Evolutionary conservation across 2,888 invertebrate genomes (phyloP).

Genomic region (Abscondita cerata): DNA sequence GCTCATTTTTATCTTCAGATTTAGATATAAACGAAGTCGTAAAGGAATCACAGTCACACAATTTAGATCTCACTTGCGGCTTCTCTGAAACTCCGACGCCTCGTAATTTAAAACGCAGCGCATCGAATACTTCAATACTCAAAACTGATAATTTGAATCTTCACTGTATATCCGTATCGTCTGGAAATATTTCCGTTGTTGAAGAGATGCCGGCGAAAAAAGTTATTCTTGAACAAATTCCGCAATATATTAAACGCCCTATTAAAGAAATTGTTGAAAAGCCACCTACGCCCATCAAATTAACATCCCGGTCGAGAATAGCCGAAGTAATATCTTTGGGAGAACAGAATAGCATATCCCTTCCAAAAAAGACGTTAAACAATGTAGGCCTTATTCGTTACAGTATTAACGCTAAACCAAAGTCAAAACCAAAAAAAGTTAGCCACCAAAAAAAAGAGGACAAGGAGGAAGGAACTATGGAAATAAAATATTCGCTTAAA

Average conservation of each 20-base stretch:
- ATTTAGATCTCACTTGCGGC: slow-evolving; percentile 12
- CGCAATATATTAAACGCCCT: slow-evolving; percentile 11
- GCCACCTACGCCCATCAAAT: background rate
- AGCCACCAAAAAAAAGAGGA: slow-evolving; percentile 4
- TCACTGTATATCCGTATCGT: slow-evolving; percentile 17
- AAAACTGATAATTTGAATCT: slow-evolving; percentile 20
- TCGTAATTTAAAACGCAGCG: background rate
- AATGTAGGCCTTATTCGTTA: slow-evolving; percentile 17
- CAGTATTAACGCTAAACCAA: slow-evolving; percentile 17
- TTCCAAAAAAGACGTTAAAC: background rate
- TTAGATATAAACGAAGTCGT: background rate
- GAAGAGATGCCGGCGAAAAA: slow-evolving; percentile 15
- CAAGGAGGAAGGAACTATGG: background rate
- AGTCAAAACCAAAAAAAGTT: slow-evolving; percentile 18
- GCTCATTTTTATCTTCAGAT: background rate
- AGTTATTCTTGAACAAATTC: slow-evolving; percentile 27
- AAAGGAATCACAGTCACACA: background rate
- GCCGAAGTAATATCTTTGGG: background rate
- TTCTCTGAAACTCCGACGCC: background rate
- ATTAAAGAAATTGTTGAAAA: background rate
- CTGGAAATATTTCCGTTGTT: background rate
- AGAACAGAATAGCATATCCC: background rate
- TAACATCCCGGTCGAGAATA: background rate
- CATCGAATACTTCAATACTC: background rate
- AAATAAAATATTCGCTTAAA: background rate